Conservation (phyloP, 1,140 invertebrate species). For the Habropoda laboriosa region DNA sequence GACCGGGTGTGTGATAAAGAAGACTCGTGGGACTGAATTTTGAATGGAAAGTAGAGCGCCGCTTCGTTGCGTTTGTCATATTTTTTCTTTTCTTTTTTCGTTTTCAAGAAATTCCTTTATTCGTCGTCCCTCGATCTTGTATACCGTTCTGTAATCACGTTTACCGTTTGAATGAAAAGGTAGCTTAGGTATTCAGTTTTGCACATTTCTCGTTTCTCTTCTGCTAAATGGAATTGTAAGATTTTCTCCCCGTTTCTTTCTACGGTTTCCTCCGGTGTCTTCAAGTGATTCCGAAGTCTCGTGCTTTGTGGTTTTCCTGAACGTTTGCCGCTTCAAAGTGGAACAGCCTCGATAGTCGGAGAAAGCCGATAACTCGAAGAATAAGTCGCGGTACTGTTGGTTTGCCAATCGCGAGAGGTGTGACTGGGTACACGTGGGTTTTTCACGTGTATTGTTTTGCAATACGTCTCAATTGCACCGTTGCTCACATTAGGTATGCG, state of each 20-base stretch:
- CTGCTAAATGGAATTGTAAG: neutral
- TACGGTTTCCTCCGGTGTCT: neutral
- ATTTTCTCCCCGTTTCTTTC: neutral
- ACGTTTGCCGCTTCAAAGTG: neutral
- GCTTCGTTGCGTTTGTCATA: too few species aligned
- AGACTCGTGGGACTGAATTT: neutral
- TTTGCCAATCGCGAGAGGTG: neutral
- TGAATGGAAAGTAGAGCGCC: neutral
- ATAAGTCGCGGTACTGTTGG: neutral
- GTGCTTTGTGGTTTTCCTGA: neutral
- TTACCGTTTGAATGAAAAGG: too few species aligned
- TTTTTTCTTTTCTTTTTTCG: neutral
- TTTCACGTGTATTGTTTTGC: neutral
- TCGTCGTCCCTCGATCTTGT: too few species aligned
- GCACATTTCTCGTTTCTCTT: too few species aligned
- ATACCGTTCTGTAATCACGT: too few species aligned
- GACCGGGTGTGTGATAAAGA: conserved; percentile 13
- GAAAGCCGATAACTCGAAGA: neutral
- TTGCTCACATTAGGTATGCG: neutral
- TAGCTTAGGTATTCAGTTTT: too few species aligned
- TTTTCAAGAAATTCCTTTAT: too few species aligned
- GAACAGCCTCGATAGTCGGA: neutral
- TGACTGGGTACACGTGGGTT: neutral
- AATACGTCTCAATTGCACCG: neutral
- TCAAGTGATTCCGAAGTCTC: neutral